A percentile compares a stretch with the other conserved stretches of the same genome.
Evolutionary conservation across 92 coral and sea anemone species (phyloP).

Genomic region (Virgularia gustaviana): DNA sequence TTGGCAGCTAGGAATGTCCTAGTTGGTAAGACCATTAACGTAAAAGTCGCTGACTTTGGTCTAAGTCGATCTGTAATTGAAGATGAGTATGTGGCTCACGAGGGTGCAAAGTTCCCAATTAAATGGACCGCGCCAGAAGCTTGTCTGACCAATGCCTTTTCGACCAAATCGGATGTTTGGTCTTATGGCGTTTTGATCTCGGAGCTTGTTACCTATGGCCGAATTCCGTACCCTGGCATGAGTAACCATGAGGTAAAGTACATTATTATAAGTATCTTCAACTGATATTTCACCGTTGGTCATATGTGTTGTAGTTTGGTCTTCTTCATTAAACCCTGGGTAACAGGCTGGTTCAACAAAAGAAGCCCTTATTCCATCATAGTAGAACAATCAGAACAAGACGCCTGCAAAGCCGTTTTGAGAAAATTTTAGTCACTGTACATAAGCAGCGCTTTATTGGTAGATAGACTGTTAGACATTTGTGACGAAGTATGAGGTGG

Average conservation of each 20-base stretch:
- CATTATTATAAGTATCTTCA: not conserved
- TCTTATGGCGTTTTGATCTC: constrained; percentile 84
- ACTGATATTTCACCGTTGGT: too few relatives aligned
- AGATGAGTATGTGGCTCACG: constrained; percentile 90
- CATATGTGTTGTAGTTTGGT: too few relatives aligned
- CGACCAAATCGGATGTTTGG: constrained; percentile 98
- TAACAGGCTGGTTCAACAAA: too few relatives aligned
- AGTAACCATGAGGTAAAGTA: constrained; percentile 73
- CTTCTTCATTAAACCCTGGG: too few relatives aligned
- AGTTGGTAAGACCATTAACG: constrained; percentile 69
- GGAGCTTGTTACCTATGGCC: constrained; percentile 87
- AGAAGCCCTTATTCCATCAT: too few relatives aligned
- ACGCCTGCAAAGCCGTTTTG: too few relatives aligned
- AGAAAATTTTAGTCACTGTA: too few relatives aligned
- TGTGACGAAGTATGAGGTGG: too few relatives aligned
- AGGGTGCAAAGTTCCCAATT: constrained; percentile 98
- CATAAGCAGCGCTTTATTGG: too few relatives aligned
- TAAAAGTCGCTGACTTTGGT: constrained; percentile 96
- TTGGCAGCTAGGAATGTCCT: constrained; percentile 94
- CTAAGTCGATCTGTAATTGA: constrained; percentile 86
- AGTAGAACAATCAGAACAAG: too few relatives aligned
- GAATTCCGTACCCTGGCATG: constrained; percentile 99
- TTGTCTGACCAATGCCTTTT: constrained; percentile 81
- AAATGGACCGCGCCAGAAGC: constrained; percentile 99
- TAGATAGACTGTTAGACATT: too few relatives aligned